Evolutionary conservation across 2,113 vertebrate species (phyloP).

Genomic region (Thalassarche chlororhynchos): DNA sequence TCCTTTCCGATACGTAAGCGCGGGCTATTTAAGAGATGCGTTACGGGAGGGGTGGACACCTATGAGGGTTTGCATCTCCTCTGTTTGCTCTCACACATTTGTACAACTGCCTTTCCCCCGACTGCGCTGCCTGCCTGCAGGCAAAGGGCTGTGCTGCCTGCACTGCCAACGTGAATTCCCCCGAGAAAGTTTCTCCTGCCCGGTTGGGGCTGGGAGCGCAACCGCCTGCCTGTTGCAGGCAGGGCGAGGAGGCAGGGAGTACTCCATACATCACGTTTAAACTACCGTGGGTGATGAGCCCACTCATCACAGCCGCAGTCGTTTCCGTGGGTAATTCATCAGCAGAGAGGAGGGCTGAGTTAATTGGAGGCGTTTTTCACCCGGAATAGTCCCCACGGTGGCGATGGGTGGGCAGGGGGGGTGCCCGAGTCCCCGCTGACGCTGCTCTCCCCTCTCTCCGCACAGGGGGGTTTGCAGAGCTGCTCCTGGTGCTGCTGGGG

Average conservation of each 20-base stretch:
- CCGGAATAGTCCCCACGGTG: background rate
- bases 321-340: background rate
- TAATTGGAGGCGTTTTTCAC: constrained; percentile 3
- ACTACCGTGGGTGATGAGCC: background rate
- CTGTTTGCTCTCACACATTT: background rate
- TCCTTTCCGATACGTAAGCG: fast-evolving
- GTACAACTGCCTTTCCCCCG: background rate
- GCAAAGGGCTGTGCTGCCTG: background rate
- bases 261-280: background rate
- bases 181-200: background rate
- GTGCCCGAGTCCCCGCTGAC: constrained; percentile 40
- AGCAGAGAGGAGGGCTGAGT: constrained; percentile 8
- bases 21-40: background rate
- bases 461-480: constrained; percentile 86
- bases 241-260: background rate
- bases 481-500: constrained; percentile 89
- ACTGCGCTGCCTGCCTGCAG: background rate
- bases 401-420: background rate
- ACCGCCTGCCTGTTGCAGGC: background rate
- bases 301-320: background rate
- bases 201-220: background rate
- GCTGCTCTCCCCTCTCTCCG: constrained; percentile 53
- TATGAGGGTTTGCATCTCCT: background rate
- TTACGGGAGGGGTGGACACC: background rate
- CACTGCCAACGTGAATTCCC: background rate